Conservation (phyloP, 2,113 vertebrate species). For the Caretta caretta region DNA sequence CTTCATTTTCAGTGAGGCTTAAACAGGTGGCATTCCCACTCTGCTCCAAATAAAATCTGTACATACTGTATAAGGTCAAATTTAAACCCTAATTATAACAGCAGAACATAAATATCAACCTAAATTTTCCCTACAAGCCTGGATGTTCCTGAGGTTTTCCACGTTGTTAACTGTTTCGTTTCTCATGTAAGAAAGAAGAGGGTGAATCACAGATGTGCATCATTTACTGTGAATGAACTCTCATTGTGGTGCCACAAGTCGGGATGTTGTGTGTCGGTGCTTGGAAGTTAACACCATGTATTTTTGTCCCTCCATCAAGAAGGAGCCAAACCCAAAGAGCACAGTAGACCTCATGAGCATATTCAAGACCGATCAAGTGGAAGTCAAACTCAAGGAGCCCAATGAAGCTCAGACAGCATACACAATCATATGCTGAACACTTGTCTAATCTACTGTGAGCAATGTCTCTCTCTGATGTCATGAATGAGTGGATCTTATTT, state of each 20-base stretch:
- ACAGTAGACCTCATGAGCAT: not conserved
- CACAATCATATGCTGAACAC: not conserved
- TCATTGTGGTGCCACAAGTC: not conserved
- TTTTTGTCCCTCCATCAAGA: not conserved
- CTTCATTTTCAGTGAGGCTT: not conserved
- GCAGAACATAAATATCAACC: not conserved
- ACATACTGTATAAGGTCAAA: not conserved
- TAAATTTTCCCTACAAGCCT: not conserved
- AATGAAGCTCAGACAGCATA: too few species aligned
- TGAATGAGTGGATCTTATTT: too few species aligned
- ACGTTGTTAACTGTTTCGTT: not conserved
- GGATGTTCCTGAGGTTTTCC: too few species aligned
- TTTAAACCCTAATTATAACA: not conserved
- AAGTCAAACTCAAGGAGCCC: not conserved
- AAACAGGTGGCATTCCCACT: not conserved
- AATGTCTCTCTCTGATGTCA: too few species aligned
- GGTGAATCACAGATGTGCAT: not conserved
- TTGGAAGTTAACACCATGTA: not conserved
- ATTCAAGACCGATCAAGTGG: not conserved
- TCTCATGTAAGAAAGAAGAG: not conserved
- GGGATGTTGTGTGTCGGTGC: not conserved
- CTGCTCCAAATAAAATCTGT: not conserved
- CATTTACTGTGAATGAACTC: not conserved
- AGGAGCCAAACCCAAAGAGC: not conserved
- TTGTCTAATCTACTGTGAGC: too few species aligned